These are phyloP conservation scores for Chaetophractus vellerosus DNA, from an alignment of 2,797 vertebrate species.

Conservation along the genomic window DNA sequence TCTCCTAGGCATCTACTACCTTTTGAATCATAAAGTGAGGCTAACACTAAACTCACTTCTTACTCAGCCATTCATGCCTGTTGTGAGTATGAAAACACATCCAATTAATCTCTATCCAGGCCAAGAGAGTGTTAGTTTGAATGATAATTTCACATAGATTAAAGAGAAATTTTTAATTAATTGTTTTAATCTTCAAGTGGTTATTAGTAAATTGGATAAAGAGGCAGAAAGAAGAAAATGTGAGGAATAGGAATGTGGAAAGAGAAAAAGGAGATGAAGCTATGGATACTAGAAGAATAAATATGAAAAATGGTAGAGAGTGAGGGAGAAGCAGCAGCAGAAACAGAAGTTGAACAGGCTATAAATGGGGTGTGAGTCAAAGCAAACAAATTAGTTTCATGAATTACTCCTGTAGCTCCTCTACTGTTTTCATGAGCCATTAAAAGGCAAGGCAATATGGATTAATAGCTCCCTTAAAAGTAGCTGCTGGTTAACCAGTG, in stretches of 20 bases:
- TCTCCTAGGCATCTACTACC: background rate
- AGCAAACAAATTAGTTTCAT: background rate
- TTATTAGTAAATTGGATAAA: conserved; percentile 19
- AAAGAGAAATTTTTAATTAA: background rate
- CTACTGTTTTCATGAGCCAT: background rate
- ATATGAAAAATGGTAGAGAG: background rate
- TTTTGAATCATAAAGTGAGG: background rate
- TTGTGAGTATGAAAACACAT: background rate
- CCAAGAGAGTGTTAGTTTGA: background rate
- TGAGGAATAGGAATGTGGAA: background rate
- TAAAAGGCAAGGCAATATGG: background rate
- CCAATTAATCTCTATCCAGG: background rate
- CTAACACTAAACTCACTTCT: background rate
- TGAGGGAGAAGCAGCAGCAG: background rate
- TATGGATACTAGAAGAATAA: background rate
- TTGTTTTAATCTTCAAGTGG: conserved; percentile 21
- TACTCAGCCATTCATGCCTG: background rate
- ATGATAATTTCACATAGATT: background rate
- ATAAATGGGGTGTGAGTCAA: background rate
- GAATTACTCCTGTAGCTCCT: background rate
- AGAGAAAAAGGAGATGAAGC: background rate
- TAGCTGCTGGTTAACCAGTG: background rate
- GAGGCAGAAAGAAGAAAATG: background rate
- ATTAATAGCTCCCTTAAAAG: background rate
- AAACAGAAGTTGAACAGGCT: background rate